Percentiles rank a stretch among this genome's conserved stretches.
These are phyloP conservation scores for Leptinotarsa defecta DNA, from an alignment of 1,140 invertebrate genomes.

Conservation along the genomic window DNA sequence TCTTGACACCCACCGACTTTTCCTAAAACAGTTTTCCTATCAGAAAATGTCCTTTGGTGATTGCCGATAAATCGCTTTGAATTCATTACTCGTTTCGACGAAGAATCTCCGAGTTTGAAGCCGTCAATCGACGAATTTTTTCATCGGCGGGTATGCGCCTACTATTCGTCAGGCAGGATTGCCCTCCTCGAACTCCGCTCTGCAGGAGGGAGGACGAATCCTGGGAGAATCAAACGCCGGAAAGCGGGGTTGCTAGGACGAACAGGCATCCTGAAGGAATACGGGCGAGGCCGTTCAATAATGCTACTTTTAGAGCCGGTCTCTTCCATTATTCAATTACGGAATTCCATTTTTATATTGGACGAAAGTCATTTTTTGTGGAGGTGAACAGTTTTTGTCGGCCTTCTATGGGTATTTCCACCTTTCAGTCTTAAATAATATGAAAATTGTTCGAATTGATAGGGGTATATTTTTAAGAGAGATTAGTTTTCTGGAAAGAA, in stretches of 20 bases:
- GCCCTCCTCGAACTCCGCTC: neutral
- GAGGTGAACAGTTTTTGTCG: too few relatives aligned
- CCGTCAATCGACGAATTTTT: neutral
- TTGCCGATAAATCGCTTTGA: slow-evolving; percentile 2
- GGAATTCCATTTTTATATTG: neutral
- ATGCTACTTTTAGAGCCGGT: slow-evolving; percentile 16
- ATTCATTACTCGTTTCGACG: neutral
- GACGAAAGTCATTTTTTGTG: too few relatives aligned
- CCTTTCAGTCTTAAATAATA: too few relatives aligned
- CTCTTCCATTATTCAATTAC: slow-evolving; percentile 2
- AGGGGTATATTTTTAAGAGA: too few relatives aligned
- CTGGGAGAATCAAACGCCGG: slow-evolving; percentile 16
- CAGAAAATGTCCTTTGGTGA: neutral
- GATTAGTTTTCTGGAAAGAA: too few relatives aligned
- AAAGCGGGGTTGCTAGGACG: slow-evolving; percentile 22
- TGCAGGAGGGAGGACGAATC: slow-evolving; percentile 6
- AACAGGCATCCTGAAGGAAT: neutral
- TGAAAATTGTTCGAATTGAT: too few relatives aligned
- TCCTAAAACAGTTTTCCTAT: neutral
- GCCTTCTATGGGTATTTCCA: too few relatives aligned
- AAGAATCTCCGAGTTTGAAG: neutral
- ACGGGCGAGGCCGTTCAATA: slow-evolving; percentile 23
- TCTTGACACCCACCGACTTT: neutral
- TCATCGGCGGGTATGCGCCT: neutral
- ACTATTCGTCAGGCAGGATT: slow-evolving; percentile 1